Conservation (phyloP, 2,888 invertebrate genomes). For the Drosophila nr. perissopoda region DNA sequence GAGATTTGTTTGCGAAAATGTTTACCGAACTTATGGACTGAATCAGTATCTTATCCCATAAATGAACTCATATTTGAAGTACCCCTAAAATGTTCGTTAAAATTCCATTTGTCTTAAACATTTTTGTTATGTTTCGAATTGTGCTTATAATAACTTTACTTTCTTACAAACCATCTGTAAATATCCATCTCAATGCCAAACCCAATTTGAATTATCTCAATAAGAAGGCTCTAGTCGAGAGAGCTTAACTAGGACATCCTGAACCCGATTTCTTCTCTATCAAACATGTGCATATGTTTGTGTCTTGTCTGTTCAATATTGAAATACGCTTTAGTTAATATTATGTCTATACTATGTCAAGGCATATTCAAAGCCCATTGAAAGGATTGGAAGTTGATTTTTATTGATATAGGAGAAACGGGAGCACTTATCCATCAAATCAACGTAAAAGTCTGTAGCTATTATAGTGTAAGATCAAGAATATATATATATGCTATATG, state of each 20-base stretch:
- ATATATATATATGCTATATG: neutral
- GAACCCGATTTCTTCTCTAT: neutral
- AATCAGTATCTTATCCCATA: neutral
- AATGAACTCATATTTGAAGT: neutral
- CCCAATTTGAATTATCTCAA: neutral
- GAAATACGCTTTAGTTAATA: too few relatives aligned
- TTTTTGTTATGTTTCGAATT: neutral
- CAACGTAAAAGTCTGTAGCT: neutral
- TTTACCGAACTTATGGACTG: neutral
- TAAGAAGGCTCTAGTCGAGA: neutral
- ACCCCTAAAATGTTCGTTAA: neutral
- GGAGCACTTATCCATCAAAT: neutral
- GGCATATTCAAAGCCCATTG: neutral
- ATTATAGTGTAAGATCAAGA: too few relatives aligned
- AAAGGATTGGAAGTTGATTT: neutral
- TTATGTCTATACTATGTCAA: neutral
- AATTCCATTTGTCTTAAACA: neutral
- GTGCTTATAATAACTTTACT: neutral
- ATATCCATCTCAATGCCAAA: neutral
- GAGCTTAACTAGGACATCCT: neutral
- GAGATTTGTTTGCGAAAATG: neutral
- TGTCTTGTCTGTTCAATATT: too few relatives aligned
- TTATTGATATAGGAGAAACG: neutral
- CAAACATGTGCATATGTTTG: too few relatives aligned
- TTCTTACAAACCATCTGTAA: neutral